Evolutionary conservation across 2,113 vertebrate species (phyloP).

Genomic region (Cyanocitta stelleri): DNA sequence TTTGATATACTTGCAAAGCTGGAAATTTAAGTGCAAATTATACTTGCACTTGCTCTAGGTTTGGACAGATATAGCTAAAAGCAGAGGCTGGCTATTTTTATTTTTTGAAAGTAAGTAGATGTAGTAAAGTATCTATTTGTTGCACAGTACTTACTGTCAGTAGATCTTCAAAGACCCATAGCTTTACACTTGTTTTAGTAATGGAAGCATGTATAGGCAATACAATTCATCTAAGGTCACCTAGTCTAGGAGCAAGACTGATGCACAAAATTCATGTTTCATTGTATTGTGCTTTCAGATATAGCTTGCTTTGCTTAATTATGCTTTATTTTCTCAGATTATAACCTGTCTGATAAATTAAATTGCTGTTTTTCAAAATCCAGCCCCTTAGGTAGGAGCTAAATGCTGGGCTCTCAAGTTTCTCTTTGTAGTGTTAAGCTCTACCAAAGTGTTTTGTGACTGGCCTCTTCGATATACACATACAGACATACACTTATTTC

Average conservation of each 20-base stretch:
- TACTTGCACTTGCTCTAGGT: background rate
- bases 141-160: background rate
- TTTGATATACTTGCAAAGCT: background rate
- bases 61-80: background rate
- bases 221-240: background rate
- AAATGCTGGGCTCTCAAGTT: background rate
- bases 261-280: background rate
- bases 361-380: background rate
- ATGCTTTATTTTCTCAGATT: background rate
- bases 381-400: background rate
- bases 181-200: background rate
- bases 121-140: background rate
- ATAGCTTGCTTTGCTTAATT: background rate
- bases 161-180: background rate
- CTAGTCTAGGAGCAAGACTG: background rate
- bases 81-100: background rate
- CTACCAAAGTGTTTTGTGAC: background rate
- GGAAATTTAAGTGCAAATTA: background rate
- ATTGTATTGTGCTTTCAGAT: background rate
- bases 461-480: background rate
- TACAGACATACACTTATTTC: background rate
- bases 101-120: background rate
- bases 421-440: background rate
- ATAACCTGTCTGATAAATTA: background rate
- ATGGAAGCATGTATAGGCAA: background rate